phyloP scores from a whole-genome alignment of 1,140 invertebrate genomes.

The Apis laboriosa region DNA sequence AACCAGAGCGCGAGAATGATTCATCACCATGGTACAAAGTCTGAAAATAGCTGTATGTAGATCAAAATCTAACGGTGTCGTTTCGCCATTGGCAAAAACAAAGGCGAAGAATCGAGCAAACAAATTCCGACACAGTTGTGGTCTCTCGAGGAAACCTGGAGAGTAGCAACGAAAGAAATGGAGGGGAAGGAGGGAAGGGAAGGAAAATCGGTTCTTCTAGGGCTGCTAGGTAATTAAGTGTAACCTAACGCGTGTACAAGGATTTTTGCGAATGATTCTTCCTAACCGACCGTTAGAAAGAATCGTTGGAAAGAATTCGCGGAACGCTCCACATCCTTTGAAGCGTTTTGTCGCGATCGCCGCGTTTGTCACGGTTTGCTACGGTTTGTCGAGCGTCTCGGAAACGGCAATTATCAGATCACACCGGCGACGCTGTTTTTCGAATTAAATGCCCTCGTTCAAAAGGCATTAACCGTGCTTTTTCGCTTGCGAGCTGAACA shows the following conservation, averaged over 20 bases:
- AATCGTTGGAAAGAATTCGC: conserved; percentile 24
- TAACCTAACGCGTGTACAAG: background rate
- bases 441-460: background rate
- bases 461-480: background rate
- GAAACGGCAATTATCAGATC: conserved; percentile 4
- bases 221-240: background rate
- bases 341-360: conserved; percentile 24
- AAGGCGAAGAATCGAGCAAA: background rate
- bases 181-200: background rate
- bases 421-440: background rate
- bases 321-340: conserved; percentile 1
- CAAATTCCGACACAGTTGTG: background rate
- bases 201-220: background rate
- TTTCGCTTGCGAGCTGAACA: background rate
- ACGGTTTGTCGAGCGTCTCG: background rate
- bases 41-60: background rate
- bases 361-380: conserved; percentile 17
- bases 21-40: too few species aligned
- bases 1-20: background rate
- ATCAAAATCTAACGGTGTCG: background rate
- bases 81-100: background rate
- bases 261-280: background rate
- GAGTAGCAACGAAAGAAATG: background rate
- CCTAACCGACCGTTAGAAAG: conserved; percentile 25
- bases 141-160: background rate